These are phyloP conservation scores for Tachyglossus aculeatus DNA, from an alignment of 2,797 vertebrate genomes.

Conservation along the genomic window DNA sequence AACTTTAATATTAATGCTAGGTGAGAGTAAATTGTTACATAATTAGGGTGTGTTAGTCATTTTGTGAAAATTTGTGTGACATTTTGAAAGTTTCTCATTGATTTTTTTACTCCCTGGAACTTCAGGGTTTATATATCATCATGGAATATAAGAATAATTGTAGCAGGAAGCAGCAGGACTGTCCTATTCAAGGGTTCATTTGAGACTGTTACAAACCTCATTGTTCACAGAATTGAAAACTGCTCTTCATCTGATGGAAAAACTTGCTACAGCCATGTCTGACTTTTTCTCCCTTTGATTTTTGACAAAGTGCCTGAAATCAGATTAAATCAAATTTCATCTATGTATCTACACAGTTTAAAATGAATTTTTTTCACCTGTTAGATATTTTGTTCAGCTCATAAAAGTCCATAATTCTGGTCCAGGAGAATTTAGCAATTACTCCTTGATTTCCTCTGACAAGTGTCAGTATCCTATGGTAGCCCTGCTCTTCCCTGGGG, in stretches of 20 bases:
- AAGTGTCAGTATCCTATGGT: too few relatives aligned
- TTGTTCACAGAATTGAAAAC: not conserved
- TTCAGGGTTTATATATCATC: not conserved
- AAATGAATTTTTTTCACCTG: too few relatives aligned
- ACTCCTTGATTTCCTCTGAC: too few relatives aligned
- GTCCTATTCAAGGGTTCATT: not conserved
- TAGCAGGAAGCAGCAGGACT: not conserved
- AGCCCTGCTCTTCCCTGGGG: too few relatives aligned
- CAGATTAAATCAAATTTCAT: slow-evolving; percentile 21
- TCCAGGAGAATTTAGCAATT: too few relatives aligned
- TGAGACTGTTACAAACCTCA: not conserved
- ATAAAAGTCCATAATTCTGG: too few relatives aligned
- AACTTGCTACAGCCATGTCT: not conserved
- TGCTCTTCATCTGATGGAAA: slow-evolving; percentile 13
- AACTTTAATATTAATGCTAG: not conserved
- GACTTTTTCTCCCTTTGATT: slow-evolving; percentile 4
- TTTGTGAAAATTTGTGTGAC: not conserved
- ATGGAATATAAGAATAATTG: slow-evolving; percentile 1
- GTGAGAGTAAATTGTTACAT: not conserved
- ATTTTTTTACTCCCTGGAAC: slow-evolving; percentile 4
- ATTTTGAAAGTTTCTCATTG: not conserved
- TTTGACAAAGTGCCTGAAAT: slow-evolving; percentile 7
- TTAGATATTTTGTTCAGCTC: too few relatives aligned
- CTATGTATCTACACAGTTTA: not conserved
- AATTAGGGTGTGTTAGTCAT: not conserved